phyloP scores from a whole-genome alignment of 2,888 invertebrate species.

The Arrhopalites spinosus region DNA sequence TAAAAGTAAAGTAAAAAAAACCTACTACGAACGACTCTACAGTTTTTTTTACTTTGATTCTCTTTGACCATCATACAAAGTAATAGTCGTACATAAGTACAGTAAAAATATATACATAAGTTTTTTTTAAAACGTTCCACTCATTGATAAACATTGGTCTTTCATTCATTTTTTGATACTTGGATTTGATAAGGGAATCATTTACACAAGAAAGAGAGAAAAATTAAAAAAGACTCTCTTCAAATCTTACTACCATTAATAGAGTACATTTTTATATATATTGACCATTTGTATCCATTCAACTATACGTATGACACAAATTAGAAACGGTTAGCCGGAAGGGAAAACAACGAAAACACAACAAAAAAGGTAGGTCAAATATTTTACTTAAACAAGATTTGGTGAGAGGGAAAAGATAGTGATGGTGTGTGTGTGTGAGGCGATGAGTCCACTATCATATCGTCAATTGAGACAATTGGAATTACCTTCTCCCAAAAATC shows the following conservation, averaged over 20 bases:
- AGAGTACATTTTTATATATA: background rate
- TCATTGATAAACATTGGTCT: background rate
- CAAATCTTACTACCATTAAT: too few relatives aligned
- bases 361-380: conserved; percentile 2
- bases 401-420: conserved; percentile 2
- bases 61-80: too few relatives aligned
- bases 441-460: too few relatives aligned
- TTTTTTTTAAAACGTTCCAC: background rate
- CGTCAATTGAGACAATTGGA: too few relatives aligned
- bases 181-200: background rate
- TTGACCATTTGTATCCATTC: conserved; percentile 15
- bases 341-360: conserved; percentile 21
- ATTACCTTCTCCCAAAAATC: too few relatives aligned
- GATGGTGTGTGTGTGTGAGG: too few relatives aligned
- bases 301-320: conserved; percentile 33
- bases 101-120: too few relatives aligned
- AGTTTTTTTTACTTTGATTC: too few relatives aligned
- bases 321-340: conserved; percentile 36
- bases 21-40: too few relatives aligned
- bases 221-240: background rate
- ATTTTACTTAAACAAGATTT: background rate
- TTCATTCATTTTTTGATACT: background rate
- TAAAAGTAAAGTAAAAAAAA: too few relatives aligned
- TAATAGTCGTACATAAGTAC: too few relatives aligned
- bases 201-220: background rate